These are phyloP conservation scores for Cochlearius cochlearius DNA, from an alignment of 2,113 vertebrate genomes.

Conservation along the genomic window DNA sequence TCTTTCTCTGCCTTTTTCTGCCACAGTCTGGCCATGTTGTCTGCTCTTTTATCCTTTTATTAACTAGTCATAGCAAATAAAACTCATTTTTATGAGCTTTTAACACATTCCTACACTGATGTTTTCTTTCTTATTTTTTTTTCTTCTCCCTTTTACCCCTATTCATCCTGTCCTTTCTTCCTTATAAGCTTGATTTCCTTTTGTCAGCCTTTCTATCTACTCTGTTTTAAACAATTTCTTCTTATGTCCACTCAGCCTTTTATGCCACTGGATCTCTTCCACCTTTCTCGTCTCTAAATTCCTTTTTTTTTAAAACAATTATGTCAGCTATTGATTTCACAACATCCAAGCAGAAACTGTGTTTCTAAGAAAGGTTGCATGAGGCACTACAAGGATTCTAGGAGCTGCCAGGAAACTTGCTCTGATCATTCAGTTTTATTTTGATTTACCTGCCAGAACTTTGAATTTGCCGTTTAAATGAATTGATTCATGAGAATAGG, in stretches of 20 bases:
- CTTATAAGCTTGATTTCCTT: background rate
- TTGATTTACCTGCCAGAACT: background rate
- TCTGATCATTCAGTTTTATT: background rate
- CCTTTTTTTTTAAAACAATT: background rate
- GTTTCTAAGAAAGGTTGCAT: background rate
- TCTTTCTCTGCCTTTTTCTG: background rate
- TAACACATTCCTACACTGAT: background rate
- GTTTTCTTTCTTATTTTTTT: background rate
- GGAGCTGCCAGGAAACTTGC: background rate
- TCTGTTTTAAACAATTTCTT: background rate
- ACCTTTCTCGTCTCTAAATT: background rate
- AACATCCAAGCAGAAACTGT: background rate
- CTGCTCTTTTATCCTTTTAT: background rate
- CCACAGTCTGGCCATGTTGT: background rate
- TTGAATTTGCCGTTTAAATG: background rate
- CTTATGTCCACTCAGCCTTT: background rate
- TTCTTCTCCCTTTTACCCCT: fast-evolving
- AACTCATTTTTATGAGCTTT: background rate
- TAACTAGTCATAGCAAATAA: background rate
- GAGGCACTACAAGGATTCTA: background rate
- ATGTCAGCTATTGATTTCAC: background rate
- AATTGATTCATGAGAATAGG: background rate
- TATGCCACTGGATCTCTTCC: background rate
- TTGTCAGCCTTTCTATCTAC: background rate
- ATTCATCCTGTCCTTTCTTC: background rate